These are phyloP conservation scores for Leucosticte australis DNA, from an alignment of 2,113 vertebrate species.

Conservation along the genomic window DNA sequence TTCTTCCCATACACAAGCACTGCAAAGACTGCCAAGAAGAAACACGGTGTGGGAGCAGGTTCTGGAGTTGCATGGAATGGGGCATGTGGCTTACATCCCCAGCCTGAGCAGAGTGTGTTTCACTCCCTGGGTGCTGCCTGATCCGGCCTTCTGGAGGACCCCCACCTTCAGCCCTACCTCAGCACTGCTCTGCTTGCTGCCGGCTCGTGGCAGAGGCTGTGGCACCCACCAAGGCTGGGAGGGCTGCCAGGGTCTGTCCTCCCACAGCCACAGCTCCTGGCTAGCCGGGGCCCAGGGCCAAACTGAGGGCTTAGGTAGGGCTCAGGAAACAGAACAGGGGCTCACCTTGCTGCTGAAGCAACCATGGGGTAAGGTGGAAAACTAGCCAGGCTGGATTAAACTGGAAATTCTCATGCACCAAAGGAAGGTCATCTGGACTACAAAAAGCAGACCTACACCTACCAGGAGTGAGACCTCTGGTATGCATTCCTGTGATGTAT, in stretches of 20 bases:
- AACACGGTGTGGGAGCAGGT: background rate
- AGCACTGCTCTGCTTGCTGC: background rate
- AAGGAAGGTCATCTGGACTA: background rate
- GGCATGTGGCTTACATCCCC: too few species aligned
- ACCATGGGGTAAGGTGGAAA: background rate
- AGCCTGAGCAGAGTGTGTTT: background rate
- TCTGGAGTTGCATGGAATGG: background rate
- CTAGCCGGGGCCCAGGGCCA: accelerated
- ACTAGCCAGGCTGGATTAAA: background rate
- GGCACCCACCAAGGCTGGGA: background rate
- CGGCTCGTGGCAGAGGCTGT: background rate
- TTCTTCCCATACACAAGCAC: background rate
- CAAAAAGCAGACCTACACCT: background rate
- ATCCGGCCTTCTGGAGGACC: background rate
- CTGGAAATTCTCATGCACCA: background rate
- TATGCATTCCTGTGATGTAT: accelerated
- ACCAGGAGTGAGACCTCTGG: accelerated
- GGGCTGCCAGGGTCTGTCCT: background rate
- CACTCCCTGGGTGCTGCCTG: accelerated
- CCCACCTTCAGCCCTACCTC: accelerated
- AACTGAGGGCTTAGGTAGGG: accelerated
- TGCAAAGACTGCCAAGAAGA: background rate
- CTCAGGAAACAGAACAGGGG: accelerated
- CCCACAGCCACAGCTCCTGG: background rate
- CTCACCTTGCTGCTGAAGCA: background rate